Evolutionary conservation across 1,140 invertebrate genomes (phyloP), one percentile per base, ranked within the genome.

Genomic region (Bathynomus jamesi): DNA sequence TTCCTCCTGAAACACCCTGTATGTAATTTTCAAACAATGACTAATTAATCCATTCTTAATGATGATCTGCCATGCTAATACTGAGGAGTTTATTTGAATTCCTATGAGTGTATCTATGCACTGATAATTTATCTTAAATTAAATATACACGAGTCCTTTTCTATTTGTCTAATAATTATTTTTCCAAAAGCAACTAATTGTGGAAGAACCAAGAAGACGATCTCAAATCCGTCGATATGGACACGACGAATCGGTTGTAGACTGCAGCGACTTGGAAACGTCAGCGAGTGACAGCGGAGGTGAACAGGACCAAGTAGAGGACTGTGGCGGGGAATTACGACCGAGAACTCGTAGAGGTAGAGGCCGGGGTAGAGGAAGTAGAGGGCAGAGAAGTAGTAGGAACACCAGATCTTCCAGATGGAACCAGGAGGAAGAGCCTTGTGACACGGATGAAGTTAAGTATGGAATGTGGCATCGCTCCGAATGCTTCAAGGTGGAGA

Each of bases 141-240:
- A 8, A n/a, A 7, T 24, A 32, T 29, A 40, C 11, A 17, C 28
- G 17, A 25, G 28, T 21, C 17, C 4, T 64, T 25, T 65, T 65
- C 32, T 7, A n/a, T n/a, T 53, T 21, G 65, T 69, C 53, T 53
- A 21, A 66, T 62, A 67, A 25, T 71, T 71, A 66, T 76, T 60
- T 71, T 81, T 82, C 7, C 77, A 87, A 84, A 89, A 90, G 83
- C 93, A 98, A 79, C 84, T 99, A 74, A 96, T 99, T 11, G 89
- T 99, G 71, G 91, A 93, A 62, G 95, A 99, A 82, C 98, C 98
- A 0, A 84, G 98, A 75, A 85, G 95, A 79, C 86, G 98, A 70
- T 96, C 94, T 0, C 94, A 98, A 82, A 98, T 98, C 30, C 94
- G 96, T 82, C 88, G 96, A 71, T 99, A 98, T 83, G 94, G 94